Evolutionary conservation across 2,888 invertebrate genomes (phyloP).

Genomic region (Drosophila helvetica): DNA sequence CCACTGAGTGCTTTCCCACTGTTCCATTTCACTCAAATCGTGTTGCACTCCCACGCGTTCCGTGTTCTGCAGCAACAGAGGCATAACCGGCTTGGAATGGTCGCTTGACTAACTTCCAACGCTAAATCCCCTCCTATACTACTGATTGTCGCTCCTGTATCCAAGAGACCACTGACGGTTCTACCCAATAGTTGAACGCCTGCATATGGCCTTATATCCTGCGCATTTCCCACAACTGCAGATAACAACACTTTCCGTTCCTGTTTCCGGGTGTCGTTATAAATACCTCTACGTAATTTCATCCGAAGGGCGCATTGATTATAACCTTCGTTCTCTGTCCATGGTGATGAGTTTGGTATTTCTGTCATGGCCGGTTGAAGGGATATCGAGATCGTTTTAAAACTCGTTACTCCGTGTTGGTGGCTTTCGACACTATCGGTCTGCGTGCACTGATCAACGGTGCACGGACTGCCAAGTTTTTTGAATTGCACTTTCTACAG

Average conservation of each 20-base stretch:
- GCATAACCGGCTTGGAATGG: background rate
- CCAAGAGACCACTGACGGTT: too few species aligned
- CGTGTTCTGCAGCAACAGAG: constrained; percentile 16
- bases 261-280: too few species aligned
- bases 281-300: too few species aligned
- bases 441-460: constrained; percentile 2
- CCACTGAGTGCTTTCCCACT: constrained; percentile 24
- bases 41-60: constrained; percentile 45
- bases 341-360: background rate
- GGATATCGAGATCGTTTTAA: too few species aligned
- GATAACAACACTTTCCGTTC: too few species aligned
- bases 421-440: background rate
- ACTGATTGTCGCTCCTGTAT: background rate
- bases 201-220: too few species aligned
- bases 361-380: background rate
- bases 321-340: background rate
- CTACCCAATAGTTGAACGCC: too few species aligned
- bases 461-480: background rate
- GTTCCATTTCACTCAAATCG: constrained; percentile 54
- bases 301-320: too few species aligned
- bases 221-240: too few species aligned
- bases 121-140: background rate
- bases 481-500: background rate
- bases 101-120: too few species aligned
- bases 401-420: background rate